These are phyloP conservation scores for Sphenodon punctatus DNA, from an alignment of 2,797 vertebrate species.

Conservation along the genomic window DNA sequence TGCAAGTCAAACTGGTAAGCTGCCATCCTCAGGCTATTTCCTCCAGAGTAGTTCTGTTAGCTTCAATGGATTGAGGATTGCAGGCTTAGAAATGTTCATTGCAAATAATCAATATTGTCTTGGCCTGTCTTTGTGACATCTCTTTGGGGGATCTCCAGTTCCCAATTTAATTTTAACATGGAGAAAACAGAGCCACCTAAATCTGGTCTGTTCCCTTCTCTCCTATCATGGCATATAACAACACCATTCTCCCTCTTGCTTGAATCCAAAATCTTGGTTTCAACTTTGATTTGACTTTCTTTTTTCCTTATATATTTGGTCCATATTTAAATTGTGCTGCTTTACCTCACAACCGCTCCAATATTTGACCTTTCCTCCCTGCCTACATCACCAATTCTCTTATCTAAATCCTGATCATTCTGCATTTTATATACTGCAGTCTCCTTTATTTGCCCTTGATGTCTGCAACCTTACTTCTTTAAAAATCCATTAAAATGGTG, in stretches of 20 bases:
- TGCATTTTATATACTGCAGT: background rate
- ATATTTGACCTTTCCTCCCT: background rate
- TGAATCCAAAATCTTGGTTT: background rate
- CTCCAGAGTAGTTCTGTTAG: too few species aligned
- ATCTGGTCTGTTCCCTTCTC: background rate
- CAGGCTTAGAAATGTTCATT: too few species aligned
- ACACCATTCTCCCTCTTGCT: background rate
- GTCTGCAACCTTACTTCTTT: background rate
- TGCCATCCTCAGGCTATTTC: too few species aligned
- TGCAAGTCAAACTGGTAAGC: too few species aligned
- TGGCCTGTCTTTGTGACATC: background rate
- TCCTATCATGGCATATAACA: background rate
- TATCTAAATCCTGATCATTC: background rate
- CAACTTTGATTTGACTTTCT: background rate
- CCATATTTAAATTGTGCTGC: background rate
- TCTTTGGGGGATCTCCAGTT: background rate
- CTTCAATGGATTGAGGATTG: too few species aligned
- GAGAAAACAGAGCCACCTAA: background rate
- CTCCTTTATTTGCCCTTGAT: background rate
- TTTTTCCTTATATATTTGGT: background rate
- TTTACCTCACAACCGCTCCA: background rate
- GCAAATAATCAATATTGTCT: background rate
- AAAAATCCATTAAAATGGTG: background rate
- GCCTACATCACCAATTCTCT: background rate
- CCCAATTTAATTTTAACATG: background rate